phyloP scores from a whole-genome alignment of 2,113 vertebrate species.

The Daubentonia madagascariensis region DNA sequence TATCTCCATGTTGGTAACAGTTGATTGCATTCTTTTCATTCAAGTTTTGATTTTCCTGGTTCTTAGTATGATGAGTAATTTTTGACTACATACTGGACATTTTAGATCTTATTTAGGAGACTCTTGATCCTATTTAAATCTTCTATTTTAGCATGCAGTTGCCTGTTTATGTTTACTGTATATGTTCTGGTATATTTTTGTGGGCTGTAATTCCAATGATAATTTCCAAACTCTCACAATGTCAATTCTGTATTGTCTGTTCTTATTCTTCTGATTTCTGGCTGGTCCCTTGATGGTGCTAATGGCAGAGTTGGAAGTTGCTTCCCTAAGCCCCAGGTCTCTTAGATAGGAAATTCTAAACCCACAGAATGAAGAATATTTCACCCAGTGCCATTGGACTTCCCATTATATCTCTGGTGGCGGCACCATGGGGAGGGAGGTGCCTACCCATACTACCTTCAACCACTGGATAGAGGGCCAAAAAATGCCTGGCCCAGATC shows the following conservation, averaged over 20 bases:
- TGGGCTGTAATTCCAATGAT: not conserved
- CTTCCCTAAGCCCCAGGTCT: not conserved
- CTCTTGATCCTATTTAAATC: not conserved
- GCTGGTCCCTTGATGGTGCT: not conserved
- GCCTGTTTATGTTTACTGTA: not conserved
- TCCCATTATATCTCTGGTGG: not conserved
- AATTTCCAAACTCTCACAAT: not conserved
- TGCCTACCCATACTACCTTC: not conserved
- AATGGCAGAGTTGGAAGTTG: not conserved
- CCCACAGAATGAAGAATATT: not conserved
- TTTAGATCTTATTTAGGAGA: not conserved
- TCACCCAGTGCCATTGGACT: not conserved
- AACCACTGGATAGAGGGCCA: not conserved
- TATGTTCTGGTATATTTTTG: not conserved
- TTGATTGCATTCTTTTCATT: not conserved
- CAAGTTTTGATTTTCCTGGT: not conserved
- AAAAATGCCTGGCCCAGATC: not conserved
- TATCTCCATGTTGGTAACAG: not conserved
- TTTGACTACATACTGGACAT: not conserved
- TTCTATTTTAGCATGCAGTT: not conserved
- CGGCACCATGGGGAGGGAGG: not conserved
- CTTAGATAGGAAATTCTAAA: not conserved
- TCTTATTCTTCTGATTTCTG: not conserved
- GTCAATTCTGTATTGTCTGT: not conserved
- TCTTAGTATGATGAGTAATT: not conserved